Evolutionary conservation across 2,888 invertebrate genomes (phyloP).

Genomic region (Conops quadrifasciatus): DNA sequence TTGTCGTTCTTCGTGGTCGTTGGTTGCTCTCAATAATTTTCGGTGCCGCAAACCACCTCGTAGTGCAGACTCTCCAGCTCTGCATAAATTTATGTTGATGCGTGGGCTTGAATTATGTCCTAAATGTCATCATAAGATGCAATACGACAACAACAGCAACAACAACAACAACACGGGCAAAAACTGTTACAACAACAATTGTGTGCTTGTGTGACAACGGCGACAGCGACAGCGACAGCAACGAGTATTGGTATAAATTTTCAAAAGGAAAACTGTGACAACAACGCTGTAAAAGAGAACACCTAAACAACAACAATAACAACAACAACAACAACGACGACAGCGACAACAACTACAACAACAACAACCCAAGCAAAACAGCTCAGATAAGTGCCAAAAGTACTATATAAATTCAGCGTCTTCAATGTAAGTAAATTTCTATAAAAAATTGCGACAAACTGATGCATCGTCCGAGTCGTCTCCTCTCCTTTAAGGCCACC

Average conservation of each 20-base stretch:
- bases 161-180: background rate
- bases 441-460: no score
- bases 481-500: no score
- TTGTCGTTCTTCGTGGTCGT: conserved; percentile 18
- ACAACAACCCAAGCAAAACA: conserved; percentile 11
- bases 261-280: conserved; percentile 11
- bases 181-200: conserved; percentile 3
- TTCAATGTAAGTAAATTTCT: no score
- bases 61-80: conserved; percentile 19
- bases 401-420: no score
- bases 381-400: no score
- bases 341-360: conserved; percentile 42
- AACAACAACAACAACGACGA: conserved; percentile 1
- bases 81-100: conserved; percentile 44
- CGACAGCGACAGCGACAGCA: conserved; percentile 17
- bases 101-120: conserved; percentile 66
- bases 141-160: conserved; percentile 61
- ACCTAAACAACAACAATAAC: conserved; percentile 14
- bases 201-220: background rate
- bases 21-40: conserved; percentile 33
- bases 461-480: no score
- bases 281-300: conserved; percentile 13
- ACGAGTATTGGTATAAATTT: conserved; percentile 11
- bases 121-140: conserved; percentile 66
- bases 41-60: background rate